Percentiles rank a stretch among this genome's conserved stretches.
These are phyloP conservation scores for Pangasianodon gigas DNA, from an alignment of 2,113 vertebrate genomes.

Conservation along the genomic window DNA sequence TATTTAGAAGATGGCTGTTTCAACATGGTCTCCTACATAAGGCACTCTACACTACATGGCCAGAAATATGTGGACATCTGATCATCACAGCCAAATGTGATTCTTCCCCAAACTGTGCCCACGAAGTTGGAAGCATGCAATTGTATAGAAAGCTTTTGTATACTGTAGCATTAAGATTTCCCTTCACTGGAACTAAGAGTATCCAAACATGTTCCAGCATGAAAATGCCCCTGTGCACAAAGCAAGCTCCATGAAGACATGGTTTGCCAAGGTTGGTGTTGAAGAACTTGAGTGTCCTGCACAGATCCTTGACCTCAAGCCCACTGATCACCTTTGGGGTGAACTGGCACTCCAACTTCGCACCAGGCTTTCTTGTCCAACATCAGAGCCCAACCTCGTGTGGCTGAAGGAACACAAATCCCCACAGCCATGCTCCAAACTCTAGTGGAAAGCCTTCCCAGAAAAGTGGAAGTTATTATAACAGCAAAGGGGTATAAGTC, in stretches of 20 bases:
- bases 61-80: neutral
- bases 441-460: neutral
- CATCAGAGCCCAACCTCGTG: neutral
- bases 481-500: neutral
- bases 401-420: neutral
- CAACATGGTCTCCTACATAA: neutral
- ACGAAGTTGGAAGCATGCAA: neutral
- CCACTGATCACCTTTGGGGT: neutral
- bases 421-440: neutral
- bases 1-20: neutral
- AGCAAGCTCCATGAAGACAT: neutral
- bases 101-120: neutral
- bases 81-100: neutral
- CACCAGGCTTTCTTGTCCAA: neutral
- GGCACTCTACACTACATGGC: neutral
- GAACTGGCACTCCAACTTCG: neutral
- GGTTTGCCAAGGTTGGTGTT: neutral
- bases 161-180: neutral
- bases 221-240: neutral
- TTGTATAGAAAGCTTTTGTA: neutral
- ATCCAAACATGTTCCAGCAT: neutral
- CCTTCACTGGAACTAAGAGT: neutral
- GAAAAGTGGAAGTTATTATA: neutral
- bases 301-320: neutral
- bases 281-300: neutral